These are phyloP conservation scores for Platichthys stellatus DNA, from an alignment of 2,113 vertebrate genomes.

Conservation along the genomic window DNA sequence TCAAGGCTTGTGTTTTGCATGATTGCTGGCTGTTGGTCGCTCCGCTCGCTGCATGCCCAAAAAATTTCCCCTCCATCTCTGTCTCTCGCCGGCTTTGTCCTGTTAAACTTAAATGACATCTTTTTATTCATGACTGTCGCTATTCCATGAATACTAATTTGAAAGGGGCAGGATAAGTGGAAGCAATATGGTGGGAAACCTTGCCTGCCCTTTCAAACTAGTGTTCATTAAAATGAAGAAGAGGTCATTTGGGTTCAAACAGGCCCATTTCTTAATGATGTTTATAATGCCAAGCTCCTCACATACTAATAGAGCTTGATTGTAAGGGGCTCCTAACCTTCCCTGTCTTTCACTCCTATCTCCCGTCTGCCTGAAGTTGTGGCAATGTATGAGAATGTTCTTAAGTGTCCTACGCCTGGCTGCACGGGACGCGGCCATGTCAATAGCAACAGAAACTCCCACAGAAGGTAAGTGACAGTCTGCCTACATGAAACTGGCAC, in stretches of 20 bases:
- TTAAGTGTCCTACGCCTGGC: constrained; percentile 99
- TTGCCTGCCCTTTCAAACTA: constrained; percentile 76
- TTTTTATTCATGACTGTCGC: constrained; percentile 78
- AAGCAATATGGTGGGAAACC: constrained; percentile 76
- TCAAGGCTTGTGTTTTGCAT: constrained; percentile 68
- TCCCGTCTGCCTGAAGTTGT: constrained; percentile 91
- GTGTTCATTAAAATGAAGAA: constrained; percentile 79
- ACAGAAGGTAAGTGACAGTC: constrained; percentile 93
- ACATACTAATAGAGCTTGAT: constrained; percentile 80
- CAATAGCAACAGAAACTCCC: constrained; percentile 99
- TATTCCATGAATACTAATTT: constrained; percentile 78
- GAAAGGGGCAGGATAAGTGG: constrained; percentile 76
- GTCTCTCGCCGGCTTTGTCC: constrained; percentile 67
- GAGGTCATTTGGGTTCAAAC: constrained; percentile 76
- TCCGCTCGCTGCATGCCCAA: constrained; percentile 67
- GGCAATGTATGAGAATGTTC: constrained; percentile 99
- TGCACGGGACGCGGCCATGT: constrained; percentile 99
- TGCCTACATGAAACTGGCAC: constrained; percentile 27
- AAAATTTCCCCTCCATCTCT: constrained; percentile 42
- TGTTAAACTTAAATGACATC: constrained; percentile 79
- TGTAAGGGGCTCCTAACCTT: constrained; percentile 84
- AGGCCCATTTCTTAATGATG: constrained; percentile 79
- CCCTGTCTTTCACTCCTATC: constrained; percentile 91
- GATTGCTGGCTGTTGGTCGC: constrained; percentile 65
- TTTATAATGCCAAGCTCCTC: constrained; percentile 79